Percentiles rank a stretch among this genome's conserved stretches.
Evolutionary conservation across 1,140 invertebrate genomes (phyloP).

Genomic region (Brachionus asplanchnoidis): DNA sequence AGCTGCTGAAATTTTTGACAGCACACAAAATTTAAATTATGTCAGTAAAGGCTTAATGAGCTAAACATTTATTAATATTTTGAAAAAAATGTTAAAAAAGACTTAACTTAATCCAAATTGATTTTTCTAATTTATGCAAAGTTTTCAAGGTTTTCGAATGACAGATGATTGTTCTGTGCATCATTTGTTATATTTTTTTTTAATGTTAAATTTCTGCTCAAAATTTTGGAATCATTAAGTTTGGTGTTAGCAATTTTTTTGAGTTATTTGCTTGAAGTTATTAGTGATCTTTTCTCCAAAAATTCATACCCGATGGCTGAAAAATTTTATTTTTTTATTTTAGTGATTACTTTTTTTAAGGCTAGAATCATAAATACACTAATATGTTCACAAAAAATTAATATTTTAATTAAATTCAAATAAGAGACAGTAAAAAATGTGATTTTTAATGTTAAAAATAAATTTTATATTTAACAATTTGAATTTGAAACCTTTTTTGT

Average conservation of each 20-base stretch:
- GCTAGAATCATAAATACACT: too few relatives aligned
- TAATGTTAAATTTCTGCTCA: not conserved
- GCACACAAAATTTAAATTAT: not conserved
- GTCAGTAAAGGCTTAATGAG: not conserved
- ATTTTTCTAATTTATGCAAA: not conserved
- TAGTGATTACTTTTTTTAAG: not conserved
- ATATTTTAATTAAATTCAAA: not conserved
- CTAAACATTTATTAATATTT: not conserved
- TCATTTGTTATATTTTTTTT: not conserved
- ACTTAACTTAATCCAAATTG: not conserved
- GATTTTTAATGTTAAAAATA: not conserved
- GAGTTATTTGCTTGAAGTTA: not conserved
- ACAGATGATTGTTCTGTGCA: not conserved
- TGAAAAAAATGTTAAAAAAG: not conserved
- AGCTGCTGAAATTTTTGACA: not conserved
- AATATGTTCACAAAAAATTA: too few relatives aligned
- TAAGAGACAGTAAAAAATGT: not conserved
- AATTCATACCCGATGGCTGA: not conserved
- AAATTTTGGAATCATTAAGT: not conserved
- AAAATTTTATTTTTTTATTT: not conserved
- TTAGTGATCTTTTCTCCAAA: not conserved
- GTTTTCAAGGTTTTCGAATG: not conserved
- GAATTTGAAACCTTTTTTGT: not conserved
- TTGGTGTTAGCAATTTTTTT: not conserved
- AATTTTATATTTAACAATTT: too few relatives aligned